phyloP scores from a whole-genome alignment of 2,888 invertebrate genomes.

The Andrena praecox region DNA sequence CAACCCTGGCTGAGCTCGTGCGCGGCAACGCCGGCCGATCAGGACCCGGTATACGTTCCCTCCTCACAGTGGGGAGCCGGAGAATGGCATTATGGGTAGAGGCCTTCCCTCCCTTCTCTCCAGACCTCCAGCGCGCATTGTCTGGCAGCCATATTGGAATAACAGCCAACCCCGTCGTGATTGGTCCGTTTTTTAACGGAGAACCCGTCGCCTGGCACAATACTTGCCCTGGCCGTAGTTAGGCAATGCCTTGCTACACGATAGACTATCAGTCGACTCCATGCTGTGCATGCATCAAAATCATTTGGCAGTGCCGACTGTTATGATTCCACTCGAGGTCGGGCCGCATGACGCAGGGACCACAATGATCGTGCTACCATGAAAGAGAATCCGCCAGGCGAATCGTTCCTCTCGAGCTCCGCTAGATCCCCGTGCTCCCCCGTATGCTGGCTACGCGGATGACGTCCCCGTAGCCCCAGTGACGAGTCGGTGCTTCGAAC shows the following conservation, averaged over 20 bases:
- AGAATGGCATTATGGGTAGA: conserved; percentile 83
- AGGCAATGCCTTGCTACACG: conserved; percentile 80
- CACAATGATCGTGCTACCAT: conserved; percentile 43
- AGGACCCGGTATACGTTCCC: conserved; percentile 71
- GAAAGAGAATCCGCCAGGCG: conserved; percentile 30
- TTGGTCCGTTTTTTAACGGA: conserved; percentile 82
- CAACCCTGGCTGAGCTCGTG: conserved; percentile 73
- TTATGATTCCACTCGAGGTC: conserved; percentile 61
- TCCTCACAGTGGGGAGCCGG: conserved; percentile 81
- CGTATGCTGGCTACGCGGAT: neutral
- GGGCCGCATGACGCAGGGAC: conserved; percentile 29
- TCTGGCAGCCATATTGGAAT: conserved; percentile 84
- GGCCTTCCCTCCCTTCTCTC: conserved; percentile 73
- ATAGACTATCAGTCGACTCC: conserved; percentile 83
- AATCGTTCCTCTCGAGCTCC: neutral
- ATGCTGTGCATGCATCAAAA: conserved; percentile 77
- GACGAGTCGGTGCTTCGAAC: conserved; percentile 4
- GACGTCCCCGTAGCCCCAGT: neutral
- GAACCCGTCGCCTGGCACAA: conserved; percentile 72
- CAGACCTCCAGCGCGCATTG: conserved; percentile 79
- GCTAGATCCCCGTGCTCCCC: conserved; percentile 6
- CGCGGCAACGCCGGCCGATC: conserved; percentile 69
- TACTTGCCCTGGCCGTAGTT: conserved; percentile 73
- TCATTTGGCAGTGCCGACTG: conserved; percentile 69
- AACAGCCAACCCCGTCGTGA: conserved; percentile 81